A percentile compares a stretch with the other conserved stretches of the same genome.
These are phyloP conservation scores for Cephus runcator DNA, from an alignment of 2,888 invertebrate species.

Conservation along the genomic window DNA sequence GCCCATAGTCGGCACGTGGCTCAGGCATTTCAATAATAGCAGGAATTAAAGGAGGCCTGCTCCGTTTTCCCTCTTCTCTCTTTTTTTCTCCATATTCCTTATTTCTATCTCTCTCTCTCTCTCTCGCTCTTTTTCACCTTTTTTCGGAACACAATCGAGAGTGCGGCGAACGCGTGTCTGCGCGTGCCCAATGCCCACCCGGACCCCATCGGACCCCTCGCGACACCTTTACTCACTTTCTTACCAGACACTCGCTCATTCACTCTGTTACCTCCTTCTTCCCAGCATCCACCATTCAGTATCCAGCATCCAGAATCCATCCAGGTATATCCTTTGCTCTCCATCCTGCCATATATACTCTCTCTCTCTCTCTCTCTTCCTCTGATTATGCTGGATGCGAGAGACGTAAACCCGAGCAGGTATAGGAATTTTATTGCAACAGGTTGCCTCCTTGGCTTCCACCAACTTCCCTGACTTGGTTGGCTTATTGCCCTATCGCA, in stretches of 20 bases:
- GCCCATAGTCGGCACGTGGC: conserved; percentile 41
- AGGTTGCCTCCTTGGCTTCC: conserved; percentile 44
- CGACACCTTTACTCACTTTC: conserved; percentile 5
- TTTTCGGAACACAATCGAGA: conserved; percentile 18
- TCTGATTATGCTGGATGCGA: conserved; percentile 34
- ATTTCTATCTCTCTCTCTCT: not conserved
- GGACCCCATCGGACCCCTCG: not conserved
- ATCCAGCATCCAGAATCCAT: conserved; percentile 18
- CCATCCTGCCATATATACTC: not conserved
- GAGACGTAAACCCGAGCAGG: conserved; percentile 20
- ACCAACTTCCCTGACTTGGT: conserved; percentile 2
- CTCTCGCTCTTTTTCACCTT: not conserved
- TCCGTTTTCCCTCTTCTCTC: conserved; percentile 15
- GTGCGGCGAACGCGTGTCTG: conserved; percentile 28
- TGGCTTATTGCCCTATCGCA: conserved; percentile 38
- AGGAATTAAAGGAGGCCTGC: conserved; percentile 48
- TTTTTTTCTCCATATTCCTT: conserved; percentile 5
- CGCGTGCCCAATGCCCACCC: not conserved
- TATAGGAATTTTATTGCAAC: conserved; percentile 52
- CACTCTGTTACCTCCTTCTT: not conserved
- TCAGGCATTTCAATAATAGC: conserved; percentile 51
- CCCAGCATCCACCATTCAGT: conserved; percentile 11
- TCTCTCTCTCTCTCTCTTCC: not conserved
- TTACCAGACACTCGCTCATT: not conserved
- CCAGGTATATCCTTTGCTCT: conserved; percentile 15